Evolutionary conservation across 2,797 vertebrate genomes (phyloP), one percentile per base, ranked within the genome.

Genomic region (Mus spretus): DNA sequence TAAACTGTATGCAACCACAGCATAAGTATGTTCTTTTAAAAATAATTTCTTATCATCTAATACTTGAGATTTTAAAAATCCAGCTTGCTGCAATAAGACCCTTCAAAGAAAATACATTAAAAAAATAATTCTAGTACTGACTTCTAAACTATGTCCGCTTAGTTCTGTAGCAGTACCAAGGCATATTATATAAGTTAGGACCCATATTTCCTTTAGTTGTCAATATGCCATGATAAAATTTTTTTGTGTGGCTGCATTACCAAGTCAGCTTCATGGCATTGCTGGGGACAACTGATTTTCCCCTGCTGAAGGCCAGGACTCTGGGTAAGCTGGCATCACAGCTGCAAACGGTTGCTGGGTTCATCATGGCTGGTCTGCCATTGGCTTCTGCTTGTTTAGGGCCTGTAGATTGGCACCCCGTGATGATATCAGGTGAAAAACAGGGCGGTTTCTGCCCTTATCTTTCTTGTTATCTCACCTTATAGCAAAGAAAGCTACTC

Each of bases 331-430:
- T 63, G 67, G 31, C 47, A 8, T 94, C 83, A 1, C 0, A 19
- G 31, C 65, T 89, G 1, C n/a, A 79, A 92, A 89, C 92, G 82
- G 79, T 94, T 94, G 92, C 78, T 44, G 80, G 44, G 91, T 92
- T 96, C 92, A 44, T 82, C 37, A 22, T 37, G 50, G 9, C 84
- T 75, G 87, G 77, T 61, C 93, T 50, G 93, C 91, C 83, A 80
- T 78, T 96, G 90, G 59, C 77, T 67, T 90, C 89, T 90, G 93
- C 92, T 89, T 95, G 59, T 67, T 67, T 19, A 70, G 63, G 98
- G 79, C 83, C 88, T 86, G 28, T 70, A 92, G 0, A 1, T 81
- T 89, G 81, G 91, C 57, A 95, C 1, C 10, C 9, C 70, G 26
- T 47, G 40, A 67, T 92, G 67, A 65, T 97, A 24, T 63, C 12